Evolutionary conservation across 1,140 invertebrate genomes (phyloP).

Genomic region (Branchinecta lynchi): DNA sequence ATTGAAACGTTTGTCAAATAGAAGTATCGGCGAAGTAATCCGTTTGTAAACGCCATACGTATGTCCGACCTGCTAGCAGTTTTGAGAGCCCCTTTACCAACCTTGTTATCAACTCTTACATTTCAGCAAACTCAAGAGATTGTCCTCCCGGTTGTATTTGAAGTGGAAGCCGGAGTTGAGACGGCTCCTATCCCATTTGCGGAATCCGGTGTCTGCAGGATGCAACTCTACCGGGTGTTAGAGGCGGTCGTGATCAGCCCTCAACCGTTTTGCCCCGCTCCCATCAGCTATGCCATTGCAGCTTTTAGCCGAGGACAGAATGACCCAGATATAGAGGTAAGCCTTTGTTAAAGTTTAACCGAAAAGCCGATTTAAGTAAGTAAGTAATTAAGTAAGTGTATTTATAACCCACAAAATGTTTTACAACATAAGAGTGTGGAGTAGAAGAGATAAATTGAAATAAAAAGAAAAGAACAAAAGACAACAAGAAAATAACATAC

Average conservation of each 20-base stretch:
- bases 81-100: too few relatives aligned
- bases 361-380: too few relatives aligned
- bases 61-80: too few relatives aligned
- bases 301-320: conserved; percentile 14
- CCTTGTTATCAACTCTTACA: background rate
- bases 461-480: too few relatives aligned
- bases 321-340: conserved; percentile 19
- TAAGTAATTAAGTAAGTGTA: too few relatives aligned
- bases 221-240: conserved; percentile 11
- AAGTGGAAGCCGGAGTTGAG: background rate
- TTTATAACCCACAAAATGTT: too few relatives aligned
- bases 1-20: too few relatives aligned
- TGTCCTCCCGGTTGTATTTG: background rate
- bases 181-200: background rate
- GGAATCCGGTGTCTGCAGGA: conserved; percentile 10
- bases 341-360: background rate
- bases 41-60: too few relatives aligned
- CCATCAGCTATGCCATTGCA: conserved; percentile 14
- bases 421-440: too few relatives aligned
- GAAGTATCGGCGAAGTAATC: too few relatives aligned
- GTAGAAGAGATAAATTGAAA: too few relatives aligned
- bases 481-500: too few relatives aligned
- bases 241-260: conserved; percentile 14
- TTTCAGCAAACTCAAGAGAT: background rate
- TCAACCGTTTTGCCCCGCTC: conserved; percentile 11